Base-by-base conservation (phyloP, 2,797 vertebrate genomes). In the Premnoplex brunnescens region DNA sequence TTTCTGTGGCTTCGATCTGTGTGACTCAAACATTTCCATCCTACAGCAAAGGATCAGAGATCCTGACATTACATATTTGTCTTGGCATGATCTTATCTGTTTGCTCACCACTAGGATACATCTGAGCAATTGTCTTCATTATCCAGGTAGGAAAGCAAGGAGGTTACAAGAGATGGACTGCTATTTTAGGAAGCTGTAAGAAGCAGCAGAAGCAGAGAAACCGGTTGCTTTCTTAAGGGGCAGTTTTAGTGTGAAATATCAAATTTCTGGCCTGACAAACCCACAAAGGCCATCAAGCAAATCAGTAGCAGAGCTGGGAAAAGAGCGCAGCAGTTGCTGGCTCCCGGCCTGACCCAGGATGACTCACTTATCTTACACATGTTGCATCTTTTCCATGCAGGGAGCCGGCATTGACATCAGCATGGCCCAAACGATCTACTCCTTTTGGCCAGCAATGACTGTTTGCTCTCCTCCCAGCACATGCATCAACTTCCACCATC, bases 331-430 rank as follows among this genome's bases (percentile, higher is more conserved):
- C 75, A 83, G 60, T 73, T 2, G 8, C 84, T 93, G 94, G 89
- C 93, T 83, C 20, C 0, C 3, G 75, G 95, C 92, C 63, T 88
- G 95, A 80, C 84, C 72, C 2, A 0, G 44, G 30, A 77, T 96
- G 94, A 96, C 89, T 97, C 93, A 95, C 78, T 93, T 92, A 91
- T 92, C 91, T 91, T 74, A 83, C 92, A 92, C 84, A 82, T 83
- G 91, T 95, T 95, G 68, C 91, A 88, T 96, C 91, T 93, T 96
- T 96, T 96, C 91, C 93, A 66, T 92, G 75, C 56, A 60, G 60
- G 86, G 75, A 92, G 60, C 84, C 64, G 52, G 86, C 89, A 89
- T 48, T 96, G 94, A 95, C 93, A 96, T 96, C 81, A 96, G 55
- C 75, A 83, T 23, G 83, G 64, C 68, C 0, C 9, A 36, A 22